phyloP scores from a whole-genome alignment of 2,113 vertebrate genomes.

The Mesembrinibis cayennensis region DNA sequence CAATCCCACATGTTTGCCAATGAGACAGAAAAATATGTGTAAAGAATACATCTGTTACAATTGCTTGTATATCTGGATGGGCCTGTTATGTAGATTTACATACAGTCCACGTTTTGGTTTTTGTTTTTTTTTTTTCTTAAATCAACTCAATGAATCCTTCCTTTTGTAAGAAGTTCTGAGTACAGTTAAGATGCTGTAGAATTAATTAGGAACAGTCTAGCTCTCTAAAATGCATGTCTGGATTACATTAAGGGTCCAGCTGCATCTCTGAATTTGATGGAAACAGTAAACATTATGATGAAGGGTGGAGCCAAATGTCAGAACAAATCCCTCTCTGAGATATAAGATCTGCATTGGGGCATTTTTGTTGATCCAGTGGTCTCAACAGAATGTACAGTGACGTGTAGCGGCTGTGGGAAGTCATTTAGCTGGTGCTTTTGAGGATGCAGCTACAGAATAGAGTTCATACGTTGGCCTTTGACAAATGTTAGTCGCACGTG shows the following conservation, averaged over 20 bases:
- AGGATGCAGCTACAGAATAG: not conserved
- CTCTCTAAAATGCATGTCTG: not conserved
- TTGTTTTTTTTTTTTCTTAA: not conserved
- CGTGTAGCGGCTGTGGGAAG: not conserved
- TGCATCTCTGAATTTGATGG: not conserved
- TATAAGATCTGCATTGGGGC: not conserved
- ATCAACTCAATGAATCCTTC: not conserved
- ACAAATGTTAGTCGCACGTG: not conserved
- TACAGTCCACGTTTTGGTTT: not conserved
- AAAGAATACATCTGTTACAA: not conserved
- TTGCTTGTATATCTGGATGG: not conserved
- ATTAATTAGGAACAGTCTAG: constrained; percentile 12
- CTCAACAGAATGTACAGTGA: not conserved
- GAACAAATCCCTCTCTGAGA: not conserved
- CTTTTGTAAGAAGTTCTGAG: not conserved
- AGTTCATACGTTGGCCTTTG: not conserved
- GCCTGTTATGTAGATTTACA: not conserved
- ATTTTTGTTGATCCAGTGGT: not conserved
- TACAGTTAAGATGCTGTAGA: constrained; percentile 26
- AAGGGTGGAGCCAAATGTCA: not conserved
- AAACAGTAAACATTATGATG: not conserved
- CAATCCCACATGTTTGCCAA: not conserved
- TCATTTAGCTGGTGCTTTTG: not conserved
- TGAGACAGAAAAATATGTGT: not conserved
- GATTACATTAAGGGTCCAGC: not conserved